Evolutionary conservation across 2,797 vertebrate genomes (phyloP).

Genomic region (Aphelocoma californica): DNA sequence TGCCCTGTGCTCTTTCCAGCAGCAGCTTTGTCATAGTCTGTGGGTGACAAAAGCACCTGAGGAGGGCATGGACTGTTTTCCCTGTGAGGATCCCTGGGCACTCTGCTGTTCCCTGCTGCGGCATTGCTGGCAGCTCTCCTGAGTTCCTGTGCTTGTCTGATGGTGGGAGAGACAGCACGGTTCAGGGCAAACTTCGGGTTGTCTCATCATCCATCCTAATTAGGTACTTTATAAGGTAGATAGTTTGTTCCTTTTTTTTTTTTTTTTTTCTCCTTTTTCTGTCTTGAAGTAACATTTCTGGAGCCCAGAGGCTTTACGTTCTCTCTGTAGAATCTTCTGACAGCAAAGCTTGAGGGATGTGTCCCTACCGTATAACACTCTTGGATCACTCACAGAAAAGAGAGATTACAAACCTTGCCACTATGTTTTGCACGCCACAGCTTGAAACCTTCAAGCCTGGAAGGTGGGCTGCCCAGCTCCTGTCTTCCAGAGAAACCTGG

Average conservation of each 20-base stretch:
- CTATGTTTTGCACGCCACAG: neutral
- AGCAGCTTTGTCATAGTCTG: neutral
- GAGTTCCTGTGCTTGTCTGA: neutral
- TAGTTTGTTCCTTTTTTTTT: too few relatives aligned
- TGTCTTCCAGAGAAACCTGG: neutral
- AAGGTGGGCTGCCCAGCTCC: neutral
- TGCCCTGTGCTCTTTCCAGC: accelerated
- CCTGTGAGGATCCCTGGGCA: accelerated
- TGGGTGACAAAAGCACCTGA: neutral
- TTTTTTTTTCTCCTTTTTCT: neutral
- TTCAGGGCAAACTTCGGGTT: neutral
- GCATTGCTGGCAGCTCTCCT: neutral
- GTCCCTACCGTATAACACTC: accelerated
- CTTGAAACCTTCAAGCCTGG: neutral
- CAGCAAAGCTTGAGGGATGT: neutral
- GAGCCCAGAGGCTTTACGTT: neutral
- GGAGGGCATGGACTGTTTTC: neutral
- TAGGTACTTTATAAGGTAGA: neutral
- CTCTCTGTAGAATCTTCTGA: neutral
- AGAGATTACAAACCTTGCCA: neutral
- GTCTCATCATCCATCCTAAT: neutral
- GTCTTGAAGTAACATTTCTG: accelerated
- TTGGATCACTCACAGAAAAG: neutral
- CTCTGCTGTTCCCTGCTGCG: neutral
- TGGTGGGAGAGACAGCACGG: accelerated